phyloP scores from a whole-genome alignment of 2,888 invertebrate genomes.

The Euproctis similis region DNA sequence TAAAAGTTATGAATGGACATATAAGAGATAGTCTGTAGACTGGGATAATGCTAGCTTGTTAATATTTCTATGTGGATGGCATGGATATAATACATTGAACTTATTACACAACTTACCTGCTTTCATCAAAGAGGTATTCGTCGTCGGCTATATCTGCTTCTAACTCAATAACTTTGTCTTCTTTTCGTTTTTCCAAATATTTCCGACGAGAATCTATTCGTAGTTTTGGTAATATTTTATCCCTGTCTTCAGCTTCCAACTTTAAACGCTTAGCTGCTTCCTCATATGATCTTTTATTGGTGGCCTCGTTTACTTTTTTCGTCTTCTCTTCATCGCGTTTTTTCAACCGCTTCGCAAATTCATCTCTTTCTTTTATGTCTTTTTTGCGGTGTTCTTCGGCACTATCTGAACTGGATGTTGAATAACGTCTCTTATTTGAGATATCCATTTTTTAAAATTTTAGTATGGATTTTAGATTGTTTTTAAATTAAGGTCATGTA shows the following conservation, averaged over 20 bases:
- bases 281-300: conserved; percentile 82
- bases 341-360: conserved; percentile 91
- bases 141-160: conserved; percentile 97
- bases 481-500: too few species aligned
- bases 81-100: too few species aligned
- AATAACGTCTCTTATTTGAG: conserved; percentile 60
- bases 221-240: conserved; percentile 90
- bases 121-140: conserved; percentile 94
- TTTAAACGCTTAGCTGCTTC: conserved; percentile 95
- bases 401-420: conserved; percentile 80
- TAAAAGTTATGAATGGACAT: too few species aligned
- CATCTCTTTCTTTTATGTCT: conserved; percentile 95
- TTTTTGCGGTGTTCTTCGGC: conserved; percentile 86
- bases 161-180: conserved; percentile 95
- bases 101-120: conserved; percentile 87
- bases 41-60: neutral
- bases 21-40: too few species aligned
- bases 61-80: conserved; percentile 2
- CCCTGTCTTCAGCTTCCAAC: conserved; percentile 89
- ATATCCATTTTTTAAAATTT: conserved; percentile 46
- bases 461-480: too few species aligned
- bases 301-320: conserved; percentile 83
- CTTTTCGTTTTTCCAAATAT: conserved; percentile 96
- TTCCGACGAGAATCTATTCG: conserved; percentile 93
- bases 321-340: conserved; percentile 92